phyloP scores from a whole-genome alignment of 2,797 vertebrate species.

The Triplophysa yarkandensis region DNA sequence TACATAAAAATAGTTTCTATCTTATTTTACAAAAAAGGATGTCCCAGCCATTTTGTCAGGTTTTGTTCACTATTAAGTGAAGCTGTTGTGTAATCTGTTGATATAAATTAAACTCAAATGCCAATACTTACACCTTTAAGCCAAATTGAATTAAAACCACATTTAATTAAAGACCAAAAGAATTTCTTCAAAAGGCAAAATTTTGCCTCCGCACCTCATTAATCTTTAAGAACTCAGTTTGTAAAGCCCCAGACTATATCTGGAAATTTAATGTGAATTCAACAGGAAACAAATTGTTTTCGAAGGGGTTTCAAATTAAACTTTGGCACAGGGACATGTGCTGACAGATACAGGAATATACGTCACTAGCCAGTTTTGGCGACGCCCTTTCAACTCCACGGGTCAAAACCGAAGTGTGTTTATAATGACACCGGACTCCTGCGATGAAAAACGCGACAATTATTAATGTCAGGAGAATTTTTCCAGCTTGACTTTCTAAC shows the following conservation, averaged over 20 bases:
- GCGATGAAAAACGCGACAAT: slow-evolving; percentile 10
- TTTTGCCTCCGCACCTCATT: slow-evolving; percentile 19
- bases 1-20: no score
- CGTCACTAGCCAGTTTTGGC: slow-evolving; percentile 42
- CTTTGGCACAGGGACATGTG: slow-evolving; percentile 9
- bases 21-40: no score
- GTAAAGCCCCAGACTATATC: slow-evolving; percentile 22
- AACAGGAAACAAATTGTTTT: slow-evolving; percentile 48
- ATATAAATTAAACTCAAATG: no score
- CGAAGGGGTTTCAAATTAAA: slow-evolving; percentile 31
- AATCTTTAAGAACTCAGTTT: slow-evolving; percentile 12
- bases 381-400: slow-evolving; percentile 27
- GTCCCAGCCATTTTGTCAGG: no score
- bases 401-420: slow-evolving; percentile 27
- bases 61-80: no score
- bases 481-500: slow-evolving; percentile 15
- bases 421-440: slow-evolving; percentile 13
- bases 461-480: slow-evolving; percentile 7
- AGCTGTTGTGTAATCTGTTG: no score
- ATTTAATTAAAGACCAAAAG: neutral
- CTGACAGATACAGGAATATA: slow-evolving; percentile 45
- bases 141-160: neutral
- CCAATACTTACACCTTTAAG: neutral
- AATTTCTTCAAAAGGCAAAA: neutral
- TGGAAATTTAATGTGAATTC: slow-evolving; percentile 33